Evolutionary conservation across 2,113 vertebrate species (phyloP).

Genomic region (Chiloscyllium plagiosum): DNA sequence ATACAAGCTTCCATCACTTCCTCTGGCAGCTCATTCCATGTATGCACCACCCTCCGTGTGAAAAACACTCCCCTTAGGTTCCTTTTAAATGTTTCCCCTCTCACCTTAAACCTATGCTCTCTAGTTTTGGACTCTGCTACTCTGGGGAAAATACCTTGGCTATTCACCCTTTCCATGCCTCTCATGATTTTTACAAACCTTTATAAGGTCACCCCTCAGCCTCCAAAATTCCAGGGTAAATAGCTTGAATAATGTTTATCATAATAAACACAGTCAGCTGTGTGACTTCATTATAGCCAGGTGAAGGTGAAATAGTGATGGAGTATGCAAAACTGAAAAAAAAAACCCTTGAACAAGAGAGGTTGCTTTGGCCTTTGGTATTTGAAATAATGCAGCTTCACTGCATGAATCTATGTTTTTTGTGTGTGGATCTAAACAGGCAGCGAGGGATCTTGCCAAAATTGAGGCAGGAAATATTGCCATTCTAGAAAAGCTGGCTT

Average conservation of each 20-base stretch:
- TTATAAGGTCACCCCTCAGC: no score
- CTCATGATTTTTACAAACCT: no score
- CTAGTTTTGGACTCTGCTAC: no score
- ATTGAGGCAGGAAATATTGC: conserved; percentile 10
- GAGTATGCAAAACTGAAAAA: background rate
- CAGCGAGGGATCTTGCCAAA: background rate
- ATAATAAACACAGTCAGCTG: background rate
- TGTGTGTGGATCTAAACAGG: background rate
- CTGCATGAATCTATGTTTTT: background rate
- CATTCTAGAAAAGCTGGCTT: background rate
- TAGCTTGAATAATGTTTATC: background rate
- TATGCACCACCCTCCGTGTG: no score
- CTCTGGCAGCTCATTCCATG: no score
- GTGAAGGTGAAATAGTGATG: background rate
- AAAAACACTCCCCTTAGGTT: no score
- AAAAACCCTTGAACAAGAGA: background rate
- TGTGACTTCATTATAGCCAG: background rate
- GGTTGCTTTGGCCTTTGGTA: background rate
- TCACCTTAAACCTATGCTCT: no score
- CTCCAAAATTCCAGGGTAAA: no score
- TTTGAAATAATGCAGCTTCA: background rate
- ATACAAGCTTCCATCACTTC: no score
- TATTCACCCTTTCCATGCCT: no score
- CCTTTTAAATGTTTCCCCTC: no score
- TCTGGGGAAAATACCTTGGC: no score